Evolutionary conservation across 2,797 vertebrate species (phyloP).

Genomic region (Falco cherrug): DNA sequence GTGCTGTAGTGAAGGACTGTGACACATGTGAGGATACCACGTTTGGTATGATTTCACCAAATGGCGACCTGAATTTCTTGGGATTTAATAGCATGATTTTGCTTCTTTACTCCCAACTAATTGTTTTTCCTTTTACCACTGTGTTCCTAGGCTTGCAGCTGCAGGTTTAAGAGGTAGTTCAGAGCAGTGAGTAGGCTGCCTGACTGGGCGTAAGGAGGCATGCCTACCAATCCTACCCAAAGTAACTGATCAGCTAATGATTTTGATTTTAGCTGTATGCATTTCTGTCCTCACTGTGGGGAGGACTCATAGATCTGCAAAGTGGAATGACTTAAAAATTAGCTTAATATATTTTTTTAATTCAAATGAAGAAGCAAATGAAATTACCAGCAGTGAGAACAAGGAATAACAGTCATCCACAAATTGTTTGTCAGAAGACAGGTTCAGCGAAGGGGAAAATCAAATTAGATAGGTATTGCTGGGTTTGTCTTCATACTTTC

Average conservation of each 20-base stretch:
- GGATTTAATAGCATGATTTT: not conserved
- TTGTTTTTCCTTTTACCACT: not conserved
- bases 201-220: not conserved
- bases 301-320: not conserved
- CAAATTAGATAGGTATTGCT: not conserved
- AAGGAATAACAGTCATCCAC: not conserved
- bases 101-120: not conserved
- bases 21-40: not conserved
- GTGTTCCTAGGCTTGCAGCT: not conserved
- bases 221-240: not conserved
- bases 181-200: not conserved
- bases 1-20: not conserved
- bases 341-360: not conserved
- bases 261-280: not conserved
- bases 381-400: not conserved
- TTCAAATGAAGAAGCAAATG: not conserved
- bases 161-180: not conserved
- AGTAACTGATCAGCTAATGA: not conserved
- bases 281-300: not conserved
- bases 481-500: not conserved
- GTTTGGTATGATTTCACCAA: not conserved
- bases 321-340: not conserved
- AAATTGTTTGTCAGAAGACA: not conserved
- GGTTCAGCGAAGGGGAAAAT: constrained; percentile 15
- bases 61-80: not conserved